These are phyloP conservation scores for Furnarius figulus DNA, from an alignment of 2,113 vertebrate genomes.

Conservation along the genomic window DNA sequence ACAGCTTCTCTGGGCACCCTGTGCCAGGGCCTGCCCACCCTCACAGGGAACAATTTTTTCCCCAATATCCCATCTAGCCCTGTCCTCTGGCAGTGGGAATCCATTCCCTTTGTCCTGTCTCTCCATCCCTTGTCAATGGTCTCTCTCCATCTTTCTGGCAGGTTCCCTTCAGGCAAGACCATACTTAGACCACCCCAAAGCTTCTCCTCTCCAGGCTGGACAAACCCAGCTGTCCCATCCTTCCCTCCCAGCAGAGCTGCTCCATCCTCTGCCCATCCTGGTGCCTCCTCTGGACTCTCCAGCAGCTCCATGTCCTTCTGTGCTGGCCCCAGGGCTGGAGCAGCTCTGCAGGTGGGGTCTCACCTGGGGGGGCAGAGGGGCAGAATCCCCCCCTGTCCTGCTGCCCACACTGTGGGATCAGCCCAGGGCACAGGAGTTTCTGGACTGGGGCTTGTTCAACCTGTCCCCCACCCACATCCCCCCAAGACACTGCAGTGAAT, in stretches of 20 bases:
- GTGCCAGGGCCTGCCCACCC: neutral
- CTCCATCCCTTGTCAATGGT: neutral
- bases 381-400: neutral
- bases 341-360: neutral
- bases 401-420: neutral
- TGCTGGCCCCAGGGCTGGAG: neutral
- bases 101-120: neutral
- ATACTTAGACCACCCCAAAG: neutral
- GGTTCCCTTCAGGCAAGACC: neutral
- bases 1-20: neutral
- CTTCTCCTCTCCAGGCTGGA: neutral
- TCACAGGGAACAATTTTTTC: neutral
- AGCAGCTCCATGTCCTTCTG: neutral
- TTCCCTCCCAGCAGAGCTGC: neutral
- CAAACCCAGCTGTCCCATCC: neutral
- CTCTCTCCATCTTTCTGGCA: neutral
- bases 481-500: neutral
- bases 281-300: neutral
- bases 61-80: neutral
- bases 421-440: neutral
- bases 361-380: neutral
- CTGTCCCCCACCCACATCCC: neutral
- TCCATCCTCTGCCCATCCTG: neutral
- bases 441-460: neutral
- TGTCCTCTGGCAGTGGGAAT: neutral